Evolutionary conservation across 1,140 invertebrate species (phyloP).

Genomic region (Micrasema longulum): DNA sequence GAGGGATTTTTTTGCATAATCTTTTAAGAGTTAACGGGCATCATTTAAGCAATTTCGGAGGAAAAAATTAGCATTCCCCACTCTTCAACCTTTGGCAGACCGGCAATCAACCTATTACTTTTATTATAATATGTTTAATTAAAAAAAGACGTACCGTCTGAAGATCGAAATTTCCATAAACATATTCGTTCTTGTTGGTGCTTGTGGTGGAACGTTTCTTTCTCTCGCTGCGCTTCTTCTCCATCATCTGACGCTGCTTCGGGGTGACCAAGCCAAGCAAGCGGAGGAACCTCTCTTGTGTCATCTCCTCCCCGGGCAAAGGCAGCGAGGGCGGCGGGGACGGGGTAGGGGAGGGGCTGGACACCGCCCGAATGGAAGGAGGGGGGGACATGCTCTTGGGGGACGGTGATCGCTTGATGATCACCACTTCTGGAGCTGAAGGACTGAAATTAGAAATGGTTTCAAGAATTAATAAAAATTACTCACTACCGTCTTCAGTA

Average conservation of each 20-base stretch:
- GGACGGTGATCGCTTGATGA: conserved; percentile 39
- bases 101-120: too few relatives aligned
- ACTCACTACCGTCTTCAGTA: too few relatives aligned
- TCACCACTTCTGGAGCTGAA: not conserved
- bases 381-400: conserved; percentile 40
- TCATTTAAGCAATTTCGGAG: too few relatives aligned
- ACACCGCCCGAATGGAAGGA: conserved; percentile 23
- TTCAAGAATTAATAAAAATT: too few relatives aligned
- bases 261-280: conserved; percentile 62
- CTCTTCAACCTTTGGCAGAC: too few relatives aligned
- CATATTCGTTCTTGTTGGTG: conserved; percentile 64
- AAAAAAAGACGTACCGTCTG: conserved; percentile 57
- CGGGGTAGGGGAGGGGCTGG: conserved; percentile 57
- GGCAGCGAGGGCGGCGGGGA: conserved; percentile 56
- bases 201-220: conserved; percentile 62
- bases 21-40: too few relatives aligned
- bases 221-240: conserved; percentile 63
- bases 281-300: conserved; percentile 63
- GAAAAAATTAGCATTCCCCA: too few relatives aligned
- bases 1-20: too few relatives aligned
- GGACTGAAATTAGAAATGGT: conserved; percentile 21
- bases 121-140: too few relatives aligned
- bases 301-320: conserved; percentile 58
- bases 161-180: conserved; percentile 65
- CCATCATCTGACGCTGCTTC: conserved; percentile 60